Evolutionary conservation across 2,888 invertebrate genomes (phyloP).

Genomic region (Homarus gammarus): DNA sequence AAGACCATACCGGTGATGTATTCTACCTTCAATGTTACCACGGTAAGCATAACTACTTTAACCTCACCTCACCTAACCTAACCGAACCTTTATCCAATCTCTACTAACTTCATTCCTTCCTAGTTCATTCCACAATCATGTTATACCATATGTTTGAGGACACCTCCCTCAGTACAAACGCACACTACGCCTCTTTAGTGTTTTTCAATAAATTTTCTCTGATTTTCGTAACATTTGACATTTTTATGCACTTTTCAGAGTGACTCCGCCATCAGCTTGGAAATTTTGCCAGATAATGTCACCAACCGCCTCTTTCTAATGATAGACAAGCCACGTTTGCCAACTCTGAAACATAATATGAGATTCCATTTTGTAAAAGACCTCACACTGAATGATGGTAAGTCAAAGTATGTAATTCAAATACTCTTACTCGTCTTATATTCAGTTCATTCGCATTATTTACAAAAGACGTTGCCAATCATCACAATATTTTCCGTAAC

Average conservation of each 20-base stretch:
- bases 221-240: neutral
- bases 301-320: constrained; percentile 45
- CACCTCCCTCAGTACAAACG: no score
- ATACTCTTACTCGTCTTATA: no score
- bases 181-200: no score
- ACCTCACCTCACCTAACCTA: no score
- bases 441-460: no score
- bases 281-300: neutral
- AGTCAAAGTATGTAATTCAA: no score
- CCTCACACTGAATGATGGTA: constrained; percentile 23
- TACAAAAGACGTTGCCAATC: neutral
- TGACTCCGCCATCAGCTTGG: constrained; percentile 26
- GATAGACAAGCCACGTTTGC: constrained; percentile 37
- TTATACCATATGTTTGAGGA: no score
- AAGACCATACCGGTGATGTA: constrained; percentile 61
- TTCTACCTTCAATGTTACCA: constrained; percentile 44
- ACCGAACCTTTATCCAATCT: no score
- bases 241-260: neutral
- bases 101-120: no score
- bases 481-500: neutral
- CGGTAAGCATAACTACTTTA: no score
- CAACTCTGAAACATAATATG: constrained; percentile 38
- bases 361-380: constrained; percentile 22
- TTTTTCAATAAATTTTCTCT: neutral
- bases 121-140: no score